Percentiles rank a stretch among this genome's conserved stretches.
These are phyloP conservation scores for Geophilus truncorum DNA, from an alignment of 2,888 invertebrate species.

Conservation along the genomic window DNA sequence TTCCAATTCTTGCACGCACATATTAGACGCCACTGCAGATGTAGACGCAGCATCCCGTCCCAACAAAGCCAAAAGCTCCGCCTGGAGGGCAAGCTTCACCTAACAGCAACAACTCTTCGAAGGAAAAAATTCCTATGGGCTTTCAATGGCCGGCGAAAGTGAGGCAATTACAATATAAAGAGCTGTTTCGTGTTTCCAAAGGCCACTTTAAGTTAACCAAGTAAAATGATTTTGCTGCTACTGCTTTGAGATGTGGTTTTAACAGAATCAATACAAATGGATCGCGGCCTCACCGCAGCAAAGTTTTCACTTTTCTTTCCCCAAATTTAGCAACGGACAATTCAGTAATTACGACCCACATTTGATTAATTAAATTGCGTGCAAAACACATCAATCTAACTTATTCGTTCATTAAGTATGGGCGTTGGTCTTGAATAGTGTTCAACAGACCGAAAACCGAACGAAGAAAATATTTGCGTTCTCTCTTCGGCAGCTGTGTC, in stretches of 20 bases:
- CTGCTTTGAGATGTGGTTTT: not conserved
- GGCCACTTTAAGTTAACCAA: not conserved
- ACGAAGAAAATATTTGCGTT: not conserved
- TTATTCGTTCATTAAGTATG: not conserved
- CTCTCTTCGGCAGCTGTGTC: not conserved
- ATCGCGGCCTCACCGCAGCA: not conserved
- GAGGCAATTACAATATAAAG: not conserved
- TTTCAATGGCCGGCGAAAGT: not conserved
- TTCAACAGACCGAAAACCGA: not conserved
- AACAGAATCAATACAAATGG: constrained; percentile 1
- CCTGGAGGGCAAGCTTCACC: not conserved
- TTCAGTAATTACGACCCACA: no score
- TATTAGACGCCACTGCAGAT: constrained; percentile 3
- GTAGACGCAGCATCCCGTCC: not conserved
- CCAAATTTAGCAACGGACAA: no score
- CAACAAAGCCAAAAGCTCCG: not conserved
- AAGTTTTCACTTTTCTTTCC: not conserved
- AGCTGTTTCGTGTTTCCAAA: not conserved
- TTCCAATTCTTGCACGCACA: not conserved
- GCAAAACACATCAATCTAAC: not conserved
- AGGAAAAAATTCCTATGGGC: not conserved
- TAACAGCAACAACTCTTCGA: not conserved
- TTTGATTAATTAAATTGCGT: no score
- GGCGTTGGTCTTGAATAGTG: not conserved
- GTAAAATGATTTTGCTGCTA: not conserved